Evolutionary conservation across 2,888 invertebrate species (phyloP).

Genomic region (Corythucha ciliata): DNA sequence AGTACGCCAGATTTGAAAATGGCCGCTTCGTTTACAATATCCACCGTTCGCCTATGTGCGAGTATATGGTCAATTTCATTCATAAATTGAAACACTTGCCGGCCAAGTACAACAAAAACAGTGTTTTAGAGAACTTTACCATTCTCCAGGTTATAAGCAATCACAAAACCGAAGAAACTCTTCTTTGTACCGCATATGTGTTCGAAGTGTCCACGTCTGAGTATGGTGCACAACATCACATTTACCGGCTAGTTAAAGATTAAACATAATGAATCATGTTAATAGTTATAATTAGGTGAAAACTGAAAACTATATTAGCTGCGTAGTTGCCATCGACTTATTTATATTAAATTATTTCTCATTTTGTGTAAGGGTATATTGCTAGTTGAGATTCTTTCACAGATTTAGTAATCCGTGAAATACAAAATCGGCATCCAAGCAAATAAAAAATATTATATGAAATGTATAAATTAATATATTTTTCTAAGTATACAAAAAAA

Average conservation of each 20-base stretch:
- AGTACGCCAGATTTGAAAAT: constrained; percentile 88
- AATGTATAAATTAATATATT: too few species aligned
- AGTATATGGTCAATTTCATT: constrained; percentile 99
- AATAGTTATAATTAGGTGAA: too few species aligned
- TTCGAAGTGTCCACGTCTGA: constrained; percentile 98
- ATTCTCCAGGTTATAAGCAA: constrained; percentile 98
- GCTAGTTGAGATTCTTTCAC: too few species aligned
- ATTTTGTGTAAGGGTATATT: too few species aligned
- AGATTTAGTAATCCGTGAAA: too few species aligned
- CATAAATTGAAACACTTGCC: constrained; percentile 97
- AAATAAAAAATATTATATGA: too few species aligned
- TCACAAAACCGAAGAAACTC: constrained; percentile 94
- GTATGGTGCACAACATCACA: constrained; percentile 97
- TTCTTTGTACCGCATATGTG: constrained; percentile 96
- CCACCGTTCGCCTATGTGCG: constrained; percentile 98
- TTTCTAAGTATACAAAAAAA: too few species aligned
- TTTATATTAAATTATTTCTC: too few species aligned
- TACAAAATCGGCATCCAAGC: too few species aligned
- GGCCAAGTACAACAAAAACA: constrained; percentile 99
- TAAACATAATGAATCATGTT: too few species aligned
- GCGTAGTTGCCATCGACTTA: too few species aligned
- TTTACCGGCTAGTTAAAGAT: constrained; percentile 94
- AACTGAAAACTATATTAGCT: too few species aligned
- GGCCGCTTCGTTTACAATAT: constrained; percentile 95
- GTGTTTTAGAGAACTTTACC: constrained; percentile 98